These are phyloP conservation scores for Escarpia spicata DNA, from an alignment of 2,888 invertebrate species.

Conservation along the genomic window DNA sequence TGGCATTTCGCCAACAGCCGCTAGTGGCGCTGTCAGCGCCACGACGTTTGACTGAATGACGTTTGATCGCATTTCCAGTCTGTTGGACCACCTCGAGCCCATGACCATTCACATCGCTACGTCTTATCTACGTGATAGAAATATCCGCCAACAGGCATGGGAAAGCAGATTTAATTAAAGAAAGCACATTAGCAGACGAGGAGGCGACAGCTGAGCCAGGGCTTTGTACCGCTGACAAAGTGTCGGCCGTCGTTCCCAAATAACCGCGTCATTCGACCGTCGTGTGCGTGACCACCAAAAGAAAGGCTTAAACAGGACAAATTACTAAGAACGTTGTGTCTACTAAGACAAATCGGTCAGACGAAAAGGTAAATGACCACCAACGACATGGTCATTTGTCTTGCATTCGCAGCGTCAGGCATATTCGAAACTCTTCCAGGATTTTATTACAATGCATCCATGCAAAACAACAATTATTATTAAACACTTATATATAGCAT, in stretches of 20 bases:
- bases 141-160: neutral
- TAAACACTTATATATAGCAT: neutral
- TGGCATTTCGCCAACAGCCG: neutral
- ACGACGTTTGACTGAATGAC: neutral
- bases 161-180: constrained; percentile 13
- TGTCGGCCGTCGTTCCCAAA: neutral
- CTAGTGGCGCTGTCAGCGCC: neutral
- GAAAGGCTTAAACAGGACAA: neutral
- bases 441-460: neutral
- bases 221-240: constrained; percentile 10
- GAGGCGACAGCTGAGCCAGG: constrained; percentile 2
- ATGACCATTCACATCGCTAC: neutral
- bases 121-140: constrained; percentile 13
- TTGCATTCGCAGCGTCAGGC: neutral
- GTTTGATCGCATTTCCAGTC: neutral
- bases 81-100: neutral
- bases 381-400: neutral
- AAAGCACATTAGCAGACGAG: constrained; percentile 16
- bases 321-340: neutral
- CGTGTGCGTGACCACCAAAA: neutral
- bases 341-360: neutral
- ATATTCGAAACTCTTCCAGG: neutral
- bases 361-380: neutral
- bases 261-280: neutral
- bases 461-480: neutral